phyloP scores from a whole-genome alignment of 2,113 vertebrate genomes.

The Python bivittatus region DNA sequence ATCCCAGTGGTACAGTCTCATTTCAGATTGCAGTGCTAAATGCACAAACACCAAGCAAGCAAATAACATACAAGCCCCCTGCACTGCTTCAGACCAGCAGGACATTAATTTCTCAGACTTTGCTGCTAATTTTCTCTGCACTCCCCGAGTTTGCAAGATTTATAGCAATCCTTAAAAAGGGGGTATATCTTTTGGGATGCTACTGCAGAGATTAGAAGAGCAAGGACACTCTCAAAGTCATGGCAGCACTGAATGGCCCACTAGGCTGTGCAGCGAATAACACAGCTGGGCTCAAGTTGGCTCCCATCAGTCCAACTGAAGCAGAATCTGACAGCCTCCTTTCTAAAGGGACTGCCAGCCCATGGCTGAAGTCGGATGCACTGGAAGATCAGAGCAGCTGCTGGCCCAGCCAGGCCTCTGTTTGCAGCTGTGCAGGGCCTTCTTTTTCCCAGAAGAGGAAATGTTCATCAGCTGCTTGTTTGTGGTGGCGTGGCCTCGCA shows the following conservation, averaged over 20 bases:
- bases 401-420: slow-evolving; percentile 43
- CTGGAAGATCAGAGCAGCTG: slow-evolving; percentile 61
- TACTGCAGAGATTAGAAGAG: not conserved
- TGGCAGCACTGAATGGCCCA: not conserved
- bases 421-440: slow-evolving; percentile 55
- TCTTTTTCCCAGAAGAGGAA: slow-evolving; percentile 51
- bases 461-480: slow-evolving; percentile 49
- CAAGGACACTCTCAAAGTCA: not conserved
- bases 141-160: not conserved
- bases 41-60: not conserved
- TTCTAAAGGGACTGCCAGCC: slow-evolving; percentile 47
- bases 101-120: not conserved
- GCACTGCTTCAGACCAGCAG: not conserved
- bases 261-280: slow-evolving; percentile 10
- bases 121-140: not conserved
- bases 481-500: not conserved
- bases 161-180: not conserved
- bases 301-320: slow-evolving; percentile 39
- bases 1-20: not conserved
- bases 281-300: slow-evolving; percentile 56
- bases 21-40: not conserved
- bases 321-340: slow-evolving; percentile 51
- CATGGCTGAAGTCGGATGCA: slow-evolving; percentile 61
- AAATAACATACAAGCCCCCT: not conserved
- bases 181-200: not conserved